A percentile compares a stretch with the other conserved stretches of the same genome.
phyloP scores from a whole-genome alignment of 2,113 vertebrate genomes.

The Potamarius usumacintae region DNA sequence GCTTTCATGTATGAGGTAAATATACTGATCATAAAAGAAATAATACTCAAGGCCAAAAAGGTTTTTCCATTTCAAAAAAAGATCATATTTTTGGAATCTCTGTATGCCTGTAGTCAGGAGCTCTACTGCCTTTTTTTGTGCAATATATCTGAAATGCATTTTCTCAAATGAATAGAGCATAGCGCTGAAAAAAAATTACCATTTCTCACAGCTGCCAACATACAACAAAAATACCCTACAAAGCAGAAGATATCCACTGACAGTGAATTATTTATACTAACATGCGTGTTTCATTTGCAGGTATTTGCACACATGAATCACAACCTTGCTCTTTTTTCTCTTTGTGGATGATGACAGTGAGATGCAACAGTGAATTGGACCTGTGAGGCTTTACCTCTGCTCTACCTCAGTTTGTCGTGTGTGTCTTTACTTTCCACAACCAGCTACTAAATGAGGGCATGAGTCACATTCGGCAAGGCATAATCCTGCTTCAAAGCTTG shows the following conservation, averaged over 20 bases:
- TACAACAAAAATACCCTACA: background rate
- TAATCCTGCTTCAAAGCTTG: constrained; percentile 55
- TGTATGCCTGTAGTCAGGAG: background rate
- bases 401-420: background rate
- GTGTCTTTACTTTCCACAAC: constrained; percentile 42
- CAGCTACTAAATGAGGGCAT: constrained; percentile 50
- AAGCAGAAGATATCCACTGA: background rate
- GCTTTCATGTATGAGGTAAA: constrained; percentile 12
- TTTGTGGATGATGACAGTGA: constrained; percentile 35
- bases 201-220: constrained; percentile 10
- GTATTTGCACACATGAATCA: constrained; percentile 34
- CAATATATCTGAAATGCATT: background rate
- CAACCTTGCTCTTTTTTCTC: background rate
- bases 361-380: constrained; percentile 8
- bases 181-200: background rate
- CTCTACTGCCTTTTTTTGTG: background rate
- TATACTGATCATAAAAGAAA: constrained; percentile 10
- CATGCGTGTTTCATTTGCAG: constrained; percentile 12
- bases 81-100: background rate
- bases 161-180: constrained; percentile 7
- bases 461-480: constrained; percentile 50
- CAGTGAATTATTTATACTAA: constrained; percentile 27
- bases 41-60: constrained; percentile 10
- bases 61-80: constrained; percentile 16
- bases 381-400: background rate